Conservation (phyloP, 2,888 invertebrate species). For the Amiota communis region DNA sequence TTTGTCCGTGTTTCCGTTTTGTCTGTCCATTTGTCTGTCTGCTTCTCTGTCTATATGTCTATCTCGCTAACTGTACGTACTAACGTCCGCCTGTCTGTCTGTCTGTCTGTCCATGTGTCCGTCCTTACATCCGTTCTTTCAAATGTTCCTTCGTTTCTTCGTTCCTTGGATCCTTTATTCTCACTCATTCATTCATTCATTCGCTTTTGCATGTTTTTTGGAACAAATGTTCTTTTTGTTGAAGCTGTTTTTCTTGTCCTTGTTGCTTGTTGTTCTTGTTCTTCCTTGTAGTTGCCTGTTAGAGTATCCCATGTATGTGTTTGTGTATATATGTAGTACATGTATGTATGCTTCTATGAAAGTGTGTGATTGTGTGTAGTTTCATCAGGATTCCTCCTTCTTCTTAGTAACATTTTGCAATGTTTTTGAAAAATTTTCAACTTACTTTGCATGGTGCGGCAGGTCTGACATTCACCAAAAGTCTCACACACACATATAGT, state of each 20-base stretch:
- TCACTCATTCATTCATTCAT: conserved; percentile 65
- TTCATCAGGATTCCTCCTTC: conserved; percentile 38
- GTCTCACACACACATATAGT: not conserved
- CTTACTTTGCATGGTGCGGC: conserved; percentile 27
- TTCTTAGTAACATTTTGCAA: conserved; percentile 28
- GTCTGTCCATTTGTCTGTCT: conserved; percentile 17
- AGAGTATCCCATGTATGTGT: not conserved
- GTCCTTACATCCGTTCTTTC: conserved; percentile 65
- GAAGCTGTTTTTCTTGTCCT: conserved; percentile 21
- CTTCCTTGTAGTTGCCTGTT: not conserved
- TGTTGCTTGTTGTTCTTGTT: not conserved
- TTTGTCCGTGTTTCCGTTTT: conserved; percentile 11
- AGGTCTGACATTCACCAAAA: not conserved
- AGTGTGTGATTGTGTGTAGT: conserved; percentile 43
- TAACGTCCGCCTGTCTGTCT: conserved; percentile 49
- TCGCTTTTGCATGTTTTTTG: conserved; percentile 32
- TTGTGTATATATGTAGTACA: conserved; percentile 6
- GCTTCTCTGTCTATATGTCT: conserved; percentile 16
- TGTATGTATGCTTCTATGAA: not conserved
- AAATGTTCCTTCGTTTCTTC: conserved; percentile 53
- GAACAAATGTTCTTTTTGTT: conserved; percentile 32
- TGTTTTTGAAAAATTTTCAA: conserved; percentile 25
- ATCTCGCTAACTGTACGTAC: conserved; percentile 41
- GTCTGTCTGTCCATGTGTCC: conserved; percentile 64
- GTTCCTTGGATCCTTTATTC: conserved; percentile 48